phyloP scores from a whole-genome alignment of 2,113 vertebrate genomes.

The Aviceda subcristata region DNA sequence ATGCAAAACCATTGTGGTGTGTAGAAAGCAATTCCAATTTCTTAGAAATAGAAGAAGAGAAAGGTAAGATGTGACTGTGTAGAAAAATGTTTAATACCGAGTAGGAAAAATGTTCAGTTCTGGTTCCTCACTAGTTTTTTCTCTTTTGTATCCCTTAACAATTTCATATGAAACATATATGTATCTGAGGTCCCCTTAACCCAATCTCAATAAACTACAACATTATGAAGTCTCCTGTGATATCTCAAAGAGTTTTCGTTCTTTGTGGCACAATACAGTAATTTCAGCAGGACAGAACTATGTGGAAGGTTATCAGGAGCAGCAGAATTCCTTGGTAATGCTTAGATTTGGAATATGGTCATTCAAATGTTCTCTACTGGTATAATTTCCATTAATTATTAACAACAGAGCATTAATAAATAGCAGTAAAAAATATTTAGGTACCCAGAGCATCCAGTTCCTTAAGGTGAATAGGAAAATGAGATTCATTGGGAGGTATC shows the following conservation, averaged over 20 bases:
- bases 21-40: not conserved
- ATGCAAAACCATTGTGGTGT: not conserved
- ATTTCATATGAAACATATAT: not conserved
- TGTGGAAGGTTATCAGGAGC: not conserved
- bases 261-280: not conserved
- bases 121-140: accelerated
- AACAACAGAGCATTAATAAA: not conserved
- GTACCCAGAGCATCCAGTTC: not conserved
- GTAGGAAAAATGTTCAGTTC: not conserved
- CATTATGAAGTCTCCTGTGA: not conserved
- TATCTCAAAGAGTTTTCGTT: not conserved
- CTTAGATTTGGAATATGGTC: not conserved
- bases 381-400: not conserved
- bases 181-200: not conserved
- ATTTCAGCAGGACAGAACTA: not conserved
- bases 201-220: not conserved
- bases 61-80: not conserved
- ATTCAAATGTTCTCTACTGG: not conserved
- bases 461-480: not conserved
- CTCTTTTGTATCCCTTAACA: not conserved
- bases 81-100: not conserved
- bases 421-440: not conserved
- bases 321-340: not conserved
- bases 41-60: not conserved
- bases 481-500: not conserved